A percentile compares a stretch with the other conserved stretches of the same genome.
These are phyloP conservation scores for Todus mexicanus DNA, from an alignment of 2,797 vertebrate genomes.

Conservation along the genomic window DNA sequence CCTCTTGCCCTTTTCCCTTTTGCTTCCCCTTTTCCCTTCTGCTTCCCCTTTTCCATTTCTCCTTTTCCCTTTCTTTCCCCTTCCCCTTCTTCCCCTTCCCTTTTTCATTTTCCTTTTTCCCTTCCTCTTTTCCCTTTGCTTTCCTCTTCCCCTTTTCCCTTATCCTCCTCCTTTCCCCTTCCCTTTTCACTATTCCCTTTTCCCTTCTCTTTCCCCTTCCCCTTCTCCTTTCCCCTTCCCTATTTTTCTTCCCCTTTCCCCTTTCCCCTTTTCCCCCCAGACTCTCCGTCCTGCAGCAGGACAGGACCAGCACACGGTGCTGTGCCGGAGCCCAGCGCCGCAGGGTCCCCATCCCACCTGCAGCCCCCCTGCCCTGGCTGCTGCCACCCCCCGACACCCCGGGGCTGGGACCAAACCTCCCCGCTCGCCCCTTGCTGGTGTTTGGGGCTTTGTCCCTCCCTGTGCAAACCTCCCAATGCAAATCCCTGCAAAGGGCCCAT, in stretches of 20 bases:
- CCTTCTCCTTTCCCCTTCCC: too few relatives aligned
- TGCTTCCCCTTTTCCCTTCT: too few relatives aligned
- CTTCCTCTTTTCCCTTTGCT: too few relatives aligned
- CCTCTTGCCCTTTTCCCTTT: not conserved
- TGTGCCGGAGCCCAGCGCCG: accelerated
- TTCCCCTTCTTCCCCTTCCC: too few relatives aligned
- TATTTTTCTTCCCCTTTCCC: too few relatives aligned
- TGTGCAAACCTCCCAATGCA: not conserved
- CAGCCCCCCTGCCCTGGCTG: not conserved
- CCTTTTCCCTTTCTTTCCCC: not conserved
- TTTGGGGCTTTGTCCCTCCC: not conserved
- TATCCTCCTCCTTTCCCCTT: not conserved
- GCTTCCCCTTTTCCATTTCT: not conserved
- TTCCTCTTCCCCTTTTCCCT: not conserved
- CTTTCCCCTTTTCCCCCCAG: not conserved
- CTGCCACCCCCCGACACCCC: not conserved
- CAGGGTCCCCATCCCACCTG: not conserved
- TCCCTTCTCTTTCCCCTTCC: not conserved
- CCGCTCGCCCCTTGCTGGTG: not conserved
- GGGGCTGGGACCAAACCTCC: not conserved
- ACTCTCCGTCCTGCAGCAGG: accelerated
- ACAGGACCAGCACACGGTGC: not conserved
- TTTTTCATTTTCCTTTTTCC: too few relatives aligned
- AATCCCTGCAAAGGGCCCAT: constrained; percentile 23
- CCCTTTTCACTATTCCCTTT: not conserved